Percentiles rank a stretch among this genome's conserved stretches.
Conservation (phyloP, 2,797 vertebrate genomes). For the Dryobates pubescens region DNA sequence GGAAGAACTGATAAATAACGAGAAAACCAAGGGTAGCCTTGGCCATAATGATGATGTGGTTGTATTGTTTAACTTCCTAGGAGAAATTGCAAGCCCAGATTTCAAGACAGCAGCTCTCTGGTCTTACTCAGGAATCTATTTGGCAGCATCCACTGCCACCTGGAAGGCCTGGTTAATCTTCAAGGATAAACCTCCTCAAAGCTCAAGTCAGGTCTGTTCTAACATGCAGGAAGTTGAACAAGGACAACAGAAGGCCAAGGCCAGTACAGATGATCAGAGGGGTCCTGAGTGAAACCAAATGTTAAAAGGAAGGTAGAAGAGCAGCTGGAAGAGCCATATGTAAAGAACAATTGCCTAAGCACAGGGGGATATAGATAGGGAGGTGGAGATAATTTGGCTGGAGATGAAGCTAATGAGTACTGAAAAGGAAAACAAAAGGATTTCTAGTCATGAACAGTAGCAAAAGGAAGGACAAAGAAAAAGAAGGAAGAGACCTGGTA, state of each 20-base stretch:
- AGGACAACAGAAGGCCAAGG: neutral
- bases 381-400: neutral
- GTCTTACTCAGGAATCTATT: neutral
- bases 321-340: neutral
- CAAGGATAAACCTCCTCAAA: neutral
- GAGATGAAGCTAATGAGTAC: neutral
- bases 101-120: neutral
- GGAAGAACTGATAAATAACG: neutral
- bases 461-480: neutral
- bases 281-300: neutral
- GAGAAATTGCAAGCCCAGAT: neutral
- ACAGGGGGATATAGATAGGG: accelerated
- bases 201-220: neutral
- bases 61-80: neutral
- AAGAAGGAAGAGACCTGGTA: neutral
- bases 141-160: neutral
- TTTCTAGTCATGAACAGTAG: neutral
- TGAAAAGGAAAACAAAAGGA: neutral
- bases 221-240: neutral
- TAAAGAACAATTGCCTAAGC: neutral
- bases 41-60: neutral
- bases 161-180: neutral
- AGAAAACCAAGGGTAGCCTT: neutral
- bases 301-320: neutral
- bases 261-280: neutral